Conservation (phyloP, 2,797 vertebrate species). For the Malurus splendens region DNA sequence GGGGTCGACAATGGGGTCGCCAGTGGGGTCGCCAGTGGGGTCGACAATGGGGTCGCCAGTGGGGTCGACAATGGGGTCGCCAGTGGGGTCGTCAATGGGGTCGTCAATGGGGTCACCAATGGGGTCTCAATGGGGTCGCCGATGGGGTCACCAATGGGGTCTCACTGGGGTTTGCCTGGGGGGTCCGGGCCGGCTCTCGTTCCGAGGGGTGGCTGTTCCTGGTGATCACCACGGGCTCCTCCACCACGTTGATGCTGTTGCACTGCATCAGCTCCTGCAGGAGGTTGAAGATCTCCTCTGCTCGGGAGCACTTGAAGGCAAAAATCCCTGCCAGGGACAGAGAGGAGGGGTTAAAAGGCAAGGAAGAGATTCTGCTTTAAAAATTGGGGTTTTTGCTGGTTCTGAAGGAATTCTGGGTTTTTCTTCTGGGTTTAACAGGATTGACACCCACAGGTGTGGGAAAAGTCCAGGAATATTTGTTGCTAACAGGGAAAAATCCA, state of each 20-base stretch:
- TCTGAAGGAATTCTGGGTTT: not conserved
- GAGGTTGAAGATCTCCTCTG: conserved; percentile 96
- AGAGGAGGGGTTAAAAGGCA: not conserved
- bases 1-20: no score
- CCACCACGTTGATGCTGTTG: conserved; percentile 95
- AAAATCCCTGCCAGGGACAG: conserved; percentile 83
- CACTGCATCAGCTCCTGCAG: conserved; percentile 98
- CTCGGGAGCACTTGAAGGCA: conserved; percentile 95
- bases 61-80: no score
- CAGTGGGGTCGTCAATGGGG: no score
- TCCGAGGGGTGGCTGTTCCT: conserved; percentile 84
- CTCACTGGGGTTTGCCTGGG: conserved; percentile 85
- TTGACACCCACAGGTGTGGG: not conserved
- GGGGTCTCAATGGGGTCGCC: no score
- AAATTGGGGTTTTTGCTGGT: accelerated
- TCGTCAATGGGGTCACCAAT: no score
- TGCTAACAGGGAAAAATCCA: no score
- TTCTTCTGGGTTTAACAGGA: not conserved
- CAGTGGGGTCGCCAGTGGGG: not conserved
- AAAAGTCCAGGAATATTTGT: no score
- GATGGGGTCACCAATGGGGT: not conserved
- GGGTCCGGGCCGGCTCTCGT: conserved; percentile 80
- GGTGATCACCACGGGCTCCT: conserved; percentile 90
- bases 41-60: not conserved
- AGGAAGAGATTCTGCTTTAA: not conserved